Percentiles rank a stretch among this genome's conserved stretches.
These are phyloP conservation scores for Chelon labrosus DNA, from an alignment of 2,797 vertebrate species.

Conservation along the genomic window DNA sequence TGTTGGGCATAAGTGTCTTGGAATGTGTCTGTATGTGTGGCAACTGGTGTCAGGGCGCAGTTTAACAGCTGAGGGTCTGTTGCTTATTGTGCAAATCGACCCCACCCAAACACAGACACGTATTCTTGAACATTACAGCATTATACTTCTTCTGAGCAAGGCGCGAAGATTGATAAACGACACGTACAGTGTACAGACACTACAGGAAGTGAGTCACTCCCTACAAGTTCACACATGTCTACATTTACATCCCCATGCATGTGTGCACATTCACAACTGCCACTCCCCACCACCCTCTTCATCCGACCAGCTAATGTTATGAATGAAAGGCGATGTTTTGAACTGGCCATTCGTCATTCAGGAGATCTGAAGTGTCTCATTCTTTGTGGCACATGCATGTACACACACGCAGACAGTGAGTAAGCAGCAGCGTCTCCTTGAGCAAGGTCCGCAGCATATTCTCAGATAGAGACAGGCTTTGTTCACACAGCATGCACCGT, in stretches of 20 bases:
- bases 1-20: conserved; percentile 27
- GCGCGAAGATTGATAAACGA: conserved; percentile 12
- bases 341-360: conserved; percentile 53
- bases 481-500: conserved; percentile 46
- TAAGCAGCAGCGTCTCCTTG: conserved; percentile 66
- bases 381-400: conserved; percentile 24
- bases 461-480: conserved; percentile 62
- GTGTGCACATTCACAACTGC: not conserved
- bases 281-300: not conserved
- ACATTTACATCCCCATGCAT: conserved; percentile 6
- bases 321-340: conserved; percentile 42
- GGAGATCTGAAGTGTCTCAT: conserved; percentile 23
- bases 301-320: conserved; percentile 1
- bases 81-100: conserved; percentile 52
- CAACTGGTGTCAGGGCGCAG: conserved; percentile 59
- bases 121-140: not conserved
- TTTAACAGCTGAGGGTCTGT: conserved; percentile 64
- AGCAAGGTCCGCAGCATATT: conserved; percentile 57
- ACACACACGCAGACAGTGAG: conserved; percentile 62
- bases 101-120: conserved; percentile 41
- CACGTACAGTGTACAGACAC: not conserved
- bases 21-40: conserved; percentile 42
- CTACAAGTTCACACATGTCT: conserved; percentile 33
- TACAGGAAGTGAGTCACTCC: conserved; percentile 67
- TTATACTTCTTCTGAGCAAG: conserved; percentile 2